Evolutionary conservation across 2,888 invertebrate species (phyloP).

Genomic region (Microplitis manilae): DNA sequence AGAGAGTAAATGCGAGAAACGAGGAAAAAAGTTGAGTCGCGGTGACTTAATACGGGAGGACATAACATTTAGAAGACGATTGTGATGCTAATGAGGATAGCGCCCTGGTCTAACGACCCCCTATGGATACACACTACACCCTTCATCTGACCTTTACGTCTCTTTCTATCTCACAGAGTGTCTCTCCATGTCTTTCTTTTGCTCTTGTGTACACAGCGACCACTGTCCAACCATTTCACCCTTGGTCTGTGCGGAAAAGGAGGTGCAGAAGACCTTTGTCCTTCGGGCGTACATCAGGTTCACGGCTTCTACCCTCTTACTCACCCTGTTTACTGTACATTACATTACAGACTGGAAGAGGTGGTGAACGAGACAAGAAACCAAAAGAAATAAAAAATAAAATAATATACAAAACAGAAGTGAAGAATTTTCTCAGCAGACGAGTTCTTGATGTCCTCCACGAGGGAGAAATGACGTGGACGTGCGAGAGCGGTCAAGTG

Average conservation of each 20-base stretch:
- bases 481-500: conserved; percentile 12
- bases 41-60: conserved; percentile 68
- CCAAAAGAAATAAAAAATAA: conserved; percentile 25
- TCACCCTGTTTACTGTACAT: conserved; percentile 44
- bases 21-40: conserved; percentile 46
- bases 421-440: conserved; percentile 63
- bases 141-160: conserved; percentile 30
- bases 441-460: conserved; percentile 31
- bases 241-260: conserved; percentile 23
- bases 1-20: conserved; percentile 37
- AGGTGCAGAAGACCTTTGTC: conserved; percentile 35
- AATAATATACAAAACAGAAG: conserved; percentile 30
- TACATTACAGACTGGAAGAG: neutral
- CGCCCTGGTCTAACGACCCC: conserved; percentile 68
- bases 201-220: conserved; percentile 30
- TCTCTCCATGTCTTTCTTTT: conserved; percentile 21
- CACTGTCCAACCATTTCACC: conserved; percentile 32
- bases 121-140: conserved; percentile 52
- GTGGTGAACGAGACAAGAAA: conserved; percentile 24
- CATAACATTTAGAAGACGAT: conserved; percentile 67
- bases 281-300: conserved; percentile 38
- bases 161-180: neutral
- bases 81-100: conserved; percentile 67
- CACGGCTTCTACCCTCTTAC: conserved; percentile 33
- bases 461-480: conserved; percentile 12